Base-by-base conservation (phyloP, 2,113 vertebrate species). In the Desmodus rotundus region DNA sequence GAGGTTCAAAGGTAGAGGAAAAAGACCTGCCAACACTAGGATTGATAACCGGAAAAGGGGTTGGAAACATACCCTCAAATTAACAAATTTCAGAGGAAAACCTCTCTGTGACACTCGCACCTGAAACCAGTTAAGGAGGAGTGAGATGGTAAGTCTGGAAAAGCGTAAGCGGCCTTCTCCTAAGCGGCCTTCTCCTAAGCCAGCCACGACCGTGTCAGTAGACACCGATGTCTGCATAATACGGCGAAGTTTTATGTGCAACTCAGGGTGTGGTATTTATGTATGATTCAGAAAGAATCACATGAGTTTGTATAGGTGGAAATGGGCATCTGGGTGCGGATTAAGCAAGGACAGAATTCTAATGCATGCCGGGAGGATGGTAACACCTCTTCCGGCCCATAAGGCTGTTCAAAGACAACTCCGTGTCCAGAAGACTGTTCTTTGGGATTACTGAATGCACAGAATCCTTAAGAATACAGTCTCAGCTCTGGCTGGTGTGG, bases 271-370 rank as follows among this genome's bases (percentile, higher is more conserved):
- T 97, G 98, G 97, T 86, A 26, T 96, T 87, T 78, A 89, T 82
- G 56, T 80, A 80, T 98, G 98, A 98, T 98, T 98, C 98, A 98
- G 93, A 96, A 65, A 89, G 97, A 97, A 97, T 96, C 97, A 95
- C 96, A 96, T 81, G 96, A 97, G 97, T 93, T 88, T 97, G 97
- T 97, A 91, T 74, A 82, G 95, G 94, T 97, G 98, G 96, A 97
- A 98, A 97, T 97, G 98, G 98, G 97, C 97, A 97, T 97, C 94
- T 97, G 98, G 98, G 97, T 22, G 81, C 96, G 92, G 97, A 97
- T 96, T 96, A 96, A 96, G 97, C 92, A 92, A 98, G 97, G 97
- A 47, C 93, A 84, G 97, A 97, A 91, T 97, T 97, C 97, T 36
- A 95, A 63, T 68, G 96, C 82, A 58, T 58, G 94, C 96, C 86